Evolutionary conservation across 37 sponge, comb jelly and placozoan species (phyloP).

Genomic region (Hexactinellida sp.): DNA sequence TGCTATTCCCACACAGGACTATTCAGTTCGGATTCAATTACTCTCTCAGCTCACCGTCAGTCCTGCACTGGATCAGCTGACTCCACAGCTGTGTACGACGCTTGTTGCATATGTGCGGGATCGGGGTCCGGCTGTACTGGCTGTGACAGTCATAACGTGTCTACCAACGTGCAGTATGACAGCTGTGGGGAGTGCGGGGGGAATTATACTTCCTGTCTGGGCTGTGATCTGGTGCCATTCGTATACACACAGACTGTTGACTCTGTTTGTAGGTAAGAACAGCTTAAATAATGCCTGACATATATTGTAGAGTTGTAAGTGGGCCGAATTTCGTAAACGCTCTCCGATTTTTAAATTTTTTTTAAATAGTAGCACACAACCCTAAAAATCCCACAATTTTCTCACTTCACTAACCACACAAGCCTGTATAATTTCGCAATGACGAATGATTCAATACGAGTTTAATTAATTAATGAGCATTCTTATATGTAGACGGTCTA

Average conservation of each 20-base stretch:
- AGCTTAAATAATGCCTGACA: background rate
- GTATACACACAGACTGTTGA: slow-evolving; percentile 14
- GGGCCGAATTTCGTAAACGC: too few relatives aligned
- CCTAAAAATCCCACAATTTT: too few relatives aligned
- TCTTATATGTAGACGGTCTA: too few relatives aligned
- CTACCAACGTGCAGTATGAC: slow-evolving; percentile 22
- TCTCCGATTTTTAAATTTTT: too few relatives aligned
- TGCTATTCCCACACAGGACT: background rate
- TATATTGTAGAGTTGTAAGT: background rate
- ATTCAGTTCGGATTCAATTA: slow-evolving; percentile 35
- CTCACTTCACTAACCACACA: too few relatives aligned
- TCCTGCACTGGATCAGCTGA: slow-evolving; percentile 55
- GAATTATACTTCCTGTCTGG: slow-evolving; percentile 29
- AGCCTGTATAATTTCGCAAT: too few relatives aligned
- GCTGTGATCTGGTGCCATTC: slow-evolving; percentile 73
- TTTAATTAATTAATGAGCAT: too few relatives aligned
- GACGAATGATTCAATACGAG: too few relatives aligned
- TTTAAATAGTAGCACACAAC: too few relatives aligned
- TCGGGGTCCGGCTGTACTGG: slow-evolving; percentile 37
- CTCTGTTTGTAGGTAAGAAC: slow-evolving; percentile 28
- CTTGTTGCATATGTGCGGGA: slow-evolving; percentile 45
- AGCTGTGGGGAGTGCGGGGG: slow-evolving; percentile 61
- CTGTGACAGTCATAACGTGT: slow-evolving; percentile 29
- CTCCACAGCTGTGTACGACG: slow-evolving; percentile 41
- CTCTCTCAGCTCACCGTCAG: slow-evolving; percentile 26